A percentile compares a stretch with the other conserved stretches of the same genome.
phyloP scores from a whole-genome alignment of 2,888 invertebrate species.

The Cynaeus angustus region DNA sequence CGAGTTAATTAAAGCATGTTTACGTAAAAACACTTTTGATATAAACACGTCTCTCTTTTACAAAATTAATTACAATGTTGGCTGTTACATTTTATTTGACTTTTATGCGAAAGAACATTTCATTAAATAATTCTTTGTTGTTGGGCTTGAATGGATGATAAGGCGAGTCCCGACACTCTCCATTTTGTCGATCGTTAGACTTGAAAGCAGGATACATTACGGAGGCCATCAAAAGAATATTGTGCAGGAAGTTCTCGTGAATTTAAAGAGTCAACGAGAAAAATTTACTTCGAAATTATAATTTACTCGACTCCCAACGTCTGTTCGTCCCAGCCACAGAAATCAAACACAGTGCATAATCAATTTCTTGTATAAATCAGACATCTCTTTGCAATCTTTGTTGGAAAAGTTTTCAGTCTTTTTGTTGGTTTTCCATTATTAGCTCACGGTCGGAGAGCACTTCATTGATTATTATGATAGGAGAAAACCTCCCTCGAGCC shows the following conservation, averaged over 20 bases:
- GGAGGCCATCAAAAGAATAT: constrained; percentile 17
- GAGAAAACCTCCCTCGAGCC: neutral
- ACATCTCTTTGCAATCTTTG: constrained; percentile 13
- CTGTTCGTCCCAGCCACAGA: constrained; percentile 23
- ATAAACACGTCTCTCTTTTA: constrained; percentile 14
- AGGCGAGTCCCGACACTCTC: constrained; percentile 19
- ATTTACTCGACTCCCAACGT: constrained; percentile 1
- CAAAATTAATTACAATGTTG: constrained; percentile 37
- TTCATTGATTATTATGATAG: constrained; percentile 8
- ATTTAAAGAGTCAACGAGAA: constrained; percentile 5
- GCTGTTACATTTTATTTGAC: constrained; percentile 39
- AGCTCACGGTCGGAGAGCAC: constrained; percentile 14
- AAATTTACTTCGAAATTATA: neutral
- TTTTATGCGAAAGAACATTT: constrained; percentile 23
- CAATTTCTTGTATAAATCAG: constrained; percentile 26
- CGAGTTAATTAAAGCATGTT: constrained; percentile 35
- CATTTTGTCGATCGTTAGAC: constrained; percentile 28
- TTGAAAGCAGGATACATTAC: constrained; percentile 16
- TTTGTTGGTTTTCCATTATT: constrained; percentile 22
- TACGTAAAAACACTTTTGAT: constrained; percentile 35
- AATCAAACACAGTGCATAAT: constrained; percentile 13
- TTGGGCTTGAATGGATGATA: constrained; percentile 23
- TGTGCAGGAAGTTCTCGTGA: neutral
- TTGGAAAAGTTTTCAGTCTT: constrained; percentile 17
- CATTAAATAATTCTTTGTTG: constrained; percentile 32